These are phyloP conservation scores for Corella eumyota DNA, from an alignment of 23 tunicate species.

Conservation along the genomic window DNA sequence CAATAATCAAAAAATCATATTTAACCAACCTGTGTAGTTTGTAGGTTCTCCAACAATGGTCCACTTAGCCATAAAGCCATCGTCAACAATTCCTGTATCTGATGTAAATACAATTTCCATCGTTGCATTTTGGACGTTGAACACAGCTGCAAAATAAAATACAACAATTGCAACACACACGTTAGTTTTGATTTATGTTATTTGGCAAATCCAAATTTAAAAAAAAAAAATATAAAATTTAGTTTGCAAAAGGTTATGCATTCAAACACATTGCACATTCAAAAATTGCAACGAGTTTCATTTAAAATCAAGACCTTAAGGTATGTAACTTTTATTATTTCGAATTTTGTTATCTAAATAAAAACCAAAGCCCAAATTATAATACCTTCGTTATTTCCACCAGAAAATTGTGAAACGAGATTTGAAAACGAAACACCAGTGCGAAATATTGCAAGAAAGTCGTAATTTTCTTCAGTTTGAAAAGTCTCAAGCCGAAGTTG, in stretches of 20 bases:
- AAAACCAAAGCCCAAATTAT: too few species aligned
- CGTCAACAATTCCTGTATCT: constrained; percentile 5
- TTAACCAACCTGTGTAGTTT: constrained; percentile 36
- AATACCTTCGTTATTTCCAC: background rate
- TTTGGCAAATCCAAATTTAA: too few species aligned
- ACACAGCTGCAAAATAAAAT: constrained; percentile 3
- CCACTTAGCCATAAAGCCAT: constrained; percentile 63
- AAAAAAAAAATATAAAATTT: too few species aligned
- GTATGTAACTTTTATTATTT: too few species aligned
- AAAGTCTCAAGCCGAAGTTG: constrained; percentile 34
- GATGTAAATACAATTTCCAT: constrained; percentile 40
- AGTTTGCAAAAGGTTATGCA: too few species aligned
- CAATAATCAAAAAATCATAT: too few species aligned
- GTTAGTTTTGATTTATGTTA: too few species aligned
- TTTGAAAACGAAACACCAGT: background rate
- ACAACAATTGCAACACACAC: too few species aligned
- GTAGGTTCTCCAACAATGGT: constrained; percentile 17
- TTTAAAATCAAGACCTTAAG: too few species aligned
- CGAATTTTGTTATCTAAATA: too few species aligned
- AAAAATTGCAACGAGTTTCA: too few species aligned
- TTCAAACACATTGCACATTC: too few species aligned
- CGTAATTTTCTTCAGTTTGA: constrained; percentile 24
- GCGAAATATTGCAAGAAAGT: constrained; percentile 3
- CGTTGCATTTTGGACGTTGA: constrained; percentile 1
- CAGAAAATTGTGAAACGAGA: constrained; percentile 7